Percentiles rank a stretch among this genome's conserved stretches.
Conservation (phyloP, 2,113 vertebrate genomes). For the Alouatta palliata region DNA sequence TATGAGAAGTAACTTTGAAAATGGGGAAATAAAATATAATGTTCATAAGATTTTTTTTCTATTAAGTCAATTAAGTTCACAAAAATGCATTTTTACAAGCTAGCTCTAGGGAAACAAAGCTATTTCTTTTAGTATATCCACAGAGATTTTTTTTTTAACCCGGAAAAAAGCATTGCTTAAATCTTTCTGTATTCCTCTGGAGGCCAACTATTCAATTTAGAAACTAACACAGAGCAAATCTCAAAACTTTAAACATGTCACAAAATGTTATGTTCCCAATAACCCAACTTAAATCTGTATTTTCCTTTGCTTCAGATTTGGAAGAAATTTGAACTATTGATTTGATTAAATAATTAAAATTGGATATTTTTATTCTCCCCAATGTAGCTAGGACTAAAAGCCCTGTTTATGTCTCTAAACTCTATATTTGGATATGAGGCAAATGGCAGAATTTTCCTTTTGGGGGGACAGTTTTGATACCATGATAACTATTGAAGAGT, state of each 20-base stretch:
- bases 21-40: conserved; percentile 34
- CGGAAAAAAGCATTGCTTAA: conserved; percentile 33
- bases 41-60: conserved; percentile 21
- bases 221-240: conserved; percentile 57
- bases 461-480: conserved; percentile 64
- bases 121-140: conserved; percentile 57
- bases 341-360: conserved; percentile 78
- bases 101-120: conserved; percentile 31
- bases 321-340: conserved; percentile 74
- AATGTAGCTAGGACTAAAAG: conserved; percentile 44
- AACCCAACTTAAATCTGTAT: conserved; percentile 75
- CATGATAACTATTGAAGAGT: conserved; percentile 75
- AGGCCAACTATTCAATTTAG: conserved; percentile 58
- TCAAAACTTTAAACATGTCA: conserved; percentile 41
- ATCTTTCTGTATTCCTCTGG: conserved; percentile 41
- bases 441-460: conserved; percentile 77
- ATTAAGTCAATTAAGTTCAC: conserved; percentile 50
- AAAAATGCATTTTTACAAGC: conserved; percentile 56
- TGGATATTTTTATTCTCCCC: conserved; percentile 40
- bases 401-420: conserved; percentile 71
- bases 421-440: conserved; percentile 77
- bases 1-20: not conserved
- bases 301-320: conserved; percentile 79
- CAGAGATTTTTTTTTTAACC: conserved; percentile 25
- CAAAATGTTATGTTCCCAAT: conserved; percentile 63